Percentiles rank a stretch among this genome's conserved stretches.
Evolutionary conservation across 2,888 invertebrate genomes (phyloP).

Genomic region (Scaptomyza tumidula): DNA sequence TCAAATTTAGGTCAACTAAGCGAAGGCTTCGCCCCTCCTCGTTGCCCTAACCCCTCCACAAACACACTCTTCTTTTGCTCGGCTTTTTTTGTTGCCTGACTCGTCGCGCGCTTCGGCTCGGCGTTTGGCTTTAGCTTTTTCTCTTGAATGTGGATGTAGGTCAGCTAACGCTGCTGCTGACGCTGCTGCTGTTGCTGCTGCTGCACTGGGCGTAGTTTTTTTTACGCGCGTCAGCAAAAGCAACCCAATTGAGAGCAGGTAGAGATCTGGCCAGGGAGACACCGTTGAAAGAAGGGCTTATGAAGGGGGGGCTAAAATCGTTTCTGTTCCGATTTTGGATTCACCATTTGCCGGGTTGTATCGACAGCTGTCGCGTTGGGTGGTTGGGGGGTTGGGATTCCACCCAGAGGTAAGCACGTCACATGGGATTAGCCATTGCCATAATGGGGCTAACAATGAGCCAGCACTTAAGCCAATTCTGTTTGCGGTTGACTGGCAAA

Average conservation of each 20-base stretch:
- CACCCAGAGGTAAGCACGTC: constrained; percentile 44
- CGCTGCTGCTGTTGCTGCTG: constrained; percentile 14
- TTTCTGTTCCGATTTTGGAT: constrained; percentile 26
- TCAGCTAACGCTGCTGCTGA: constrained; percentile 35
- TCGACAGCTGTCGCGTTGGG: constrained; percentile 26
- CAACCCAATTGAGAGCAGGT: constrained; percentile 11
- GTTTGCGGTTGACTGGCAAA: constrained; percentile 60
- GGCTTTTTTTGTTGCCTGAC: constrained; percentile 8
- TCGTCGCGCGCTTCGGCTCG: constrained; percentile 33
- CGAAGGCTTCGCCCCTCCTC: constrained; percentile 14
- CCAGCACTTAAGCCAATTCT: constrained; percentile 60
- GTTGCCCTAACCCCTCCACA: neutral
- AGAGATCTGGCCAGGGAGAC: neutral
- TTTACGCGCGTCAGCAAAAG: constrained; percentile 76
- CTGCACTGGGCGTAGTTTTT: constrained; percentile 71
- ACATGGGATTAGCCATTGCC: constrained; percentile 54
- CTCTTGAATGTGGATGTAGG: constrained; percentile 66
- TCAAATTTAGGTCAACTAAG: constrained; percentile 63
- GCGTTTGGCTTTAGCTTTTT: constrained; percentile 47
- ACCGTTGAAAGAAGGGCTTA: neutral
- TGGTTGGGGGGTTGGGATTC: neutral
- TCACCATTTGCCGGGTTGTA: constrained; percentile 53
- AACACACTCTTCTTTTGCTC: neutral
- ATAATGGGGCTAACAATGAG: constrained; percentile 57
- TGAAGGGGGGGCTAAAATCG: neutral